Base-by-base conservation (phyloP, 2,113 vertebrate genomes). In the Dicentrarchus labrax region DNA sequence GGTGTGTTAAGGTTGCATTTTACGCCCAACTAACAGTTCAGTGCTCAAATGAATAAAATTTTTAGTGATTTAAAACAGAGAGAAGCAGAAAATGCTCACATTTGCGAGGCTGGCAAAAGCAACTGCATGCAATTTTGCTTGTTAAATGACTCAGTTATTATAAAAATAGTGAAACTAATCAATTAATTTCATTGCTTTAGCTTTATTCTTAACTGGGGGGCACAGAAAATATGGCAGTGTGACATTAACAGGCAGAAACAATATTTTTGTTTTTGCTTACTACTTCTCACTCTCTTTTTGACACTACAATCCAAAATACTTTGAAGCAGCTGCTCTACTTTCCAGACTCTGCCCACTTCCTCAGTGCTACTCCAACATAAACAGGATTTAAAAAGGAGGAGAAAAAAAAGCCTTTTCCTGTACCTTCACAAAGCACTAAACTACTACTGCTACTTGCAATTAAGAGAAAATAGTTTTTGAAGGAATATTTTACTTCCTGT, bases 391-490 rank as follows among this genome's bases (percentile, higher is more conserved):
- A 22, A 17, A 30, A 43, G 19, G 12, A 43, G 6, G 12, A 15
- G n/a, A n/a, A n/a, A 22, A 24, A 12, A 61, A 24, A 11, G 10
- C 6, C 30, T 30, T 10, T 22, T 0, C 5, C 1, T 51, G 12
- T 8, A 36, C 56, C 19, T 13, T 22, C 9, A 19, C 9, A 68
- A 21, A 73, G 41, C 13, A 12, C 5, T 30, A 30, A 30, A 30
- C 30, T 30, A 30, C 30, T 30, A 30, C 30, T 30, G 30, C 30
- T 24, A 1, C 24, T 22, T 5, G 17, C 80, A 72, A 66, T 87
- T 67, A 74, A 59, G 47, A 71, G 68, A 36, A 69, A 76, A 50
- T n/a, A 2, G 30, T 4, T 76, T 45, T 16, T 45, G 45, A 53
- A 45, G 43, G 54, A 69, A 72, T 50, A 47, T 56, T 60, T 69